Evolutionary conservation across 2,888 invertebrate species (phyloP).

Genomic region (Erannis defoliaria): DNA sequence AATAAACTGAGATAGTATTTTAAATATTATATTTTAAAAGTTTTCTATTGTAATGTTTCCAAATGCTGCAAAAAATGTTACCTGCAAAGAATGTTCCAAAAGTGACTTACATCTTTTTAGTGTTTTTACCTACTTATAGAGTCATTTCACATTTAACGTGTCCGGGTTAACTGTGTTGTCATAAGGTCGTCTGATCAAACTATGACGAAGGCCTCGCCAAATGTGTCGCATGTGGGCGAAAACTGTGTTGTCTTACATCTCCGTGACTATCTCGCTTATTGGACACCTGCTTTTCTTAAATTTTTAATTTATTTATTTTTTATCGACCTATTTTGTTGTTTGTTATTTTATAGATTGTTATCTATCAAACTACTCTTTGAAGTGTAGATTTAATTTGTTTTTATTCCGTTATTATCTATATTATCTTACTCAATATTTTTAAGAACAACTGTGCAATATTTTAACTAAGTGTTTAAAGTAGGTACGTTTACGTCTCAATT

Average conservation of each 20-base stretch:
- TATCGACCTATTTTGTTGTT: not conserved
- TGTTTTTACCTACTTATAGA: slow-evolving; percentile 22
- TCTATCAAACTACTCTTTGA: too few relatives aligned
- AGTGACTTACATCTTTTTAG: not conserved
- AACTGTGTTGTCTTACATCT: slow-evolving; percentile 40
- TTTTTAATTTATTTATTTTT: slow-evolving; percentile 18
- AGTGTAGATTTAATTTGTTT: too few relatives aligned
- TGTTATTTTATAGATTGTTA: too few relatives aligned
- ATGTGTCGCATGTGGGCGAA: slow-evolving; percentile 50
- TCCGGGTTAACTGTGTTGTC: slow-evolving; percentile 39
- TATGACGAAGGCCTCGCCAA: slow-evolving; percentile 51
- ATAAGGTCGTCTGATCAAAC: slow-evolving; percentile 38
- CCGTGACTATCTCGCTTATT: slow-evolving; percentile 40
- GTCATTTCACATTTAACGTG: slow-evolving; percentile 33
- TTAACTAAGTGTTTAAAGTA: too few relatives aligned
- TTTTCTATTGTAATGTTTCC: too few relatives aligned
- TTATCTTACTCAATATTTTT: too few relatives aligned
- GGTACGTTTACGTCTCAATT: too few relatives aligned
- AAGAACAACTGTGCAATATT: too few relatives aligned
- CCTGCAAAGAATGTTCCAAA: not conserved
- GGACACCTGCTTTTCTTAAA: slow-evolving; percentile 31
- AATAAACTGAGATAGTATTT: too few relatives aligned
- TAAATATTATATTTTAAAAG: too few relatives aligned
- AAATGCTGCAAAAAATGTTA: not conserved
- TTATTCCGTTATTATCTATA: too few relatives aligned